phyloP scores from a whole-genome alignment of 2,888 invertebrate species.

The Bembecia ichneumoniformis region DNA sequence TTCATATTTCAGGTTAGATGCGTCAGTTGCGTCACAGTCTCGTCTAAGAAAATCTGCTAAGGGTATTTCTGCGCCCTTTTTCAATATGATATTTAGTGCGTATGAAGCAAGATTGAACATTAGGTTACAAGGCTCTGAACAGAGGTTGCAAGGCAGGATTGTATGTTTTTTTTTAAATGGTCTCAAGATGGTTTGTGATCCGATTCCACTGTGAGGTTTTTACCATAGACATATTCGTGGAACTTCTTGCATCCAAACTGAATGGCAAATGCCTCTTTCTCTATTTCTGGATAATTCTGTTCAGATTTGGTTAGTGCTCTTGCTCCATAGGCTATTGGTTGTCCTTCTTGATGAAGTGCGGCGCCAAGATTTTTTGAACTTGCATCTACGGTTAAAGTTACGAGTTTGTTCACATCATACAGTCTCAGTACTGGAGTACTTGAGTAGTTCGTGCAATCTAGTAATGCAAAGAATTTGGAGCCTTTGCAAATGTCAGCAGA shows the following conservation, averaged over 20 bases:
- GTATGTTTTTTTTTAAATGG: slow-evolving; percentile 8
- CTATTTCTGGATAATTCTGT: slow-evolving; percentile 7
- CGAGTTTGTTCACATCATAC: slow-evolving; percentile 6
- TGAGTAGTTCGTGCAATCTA: slow-evolving; percentile 5
- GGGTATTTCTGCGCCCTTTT: slow-evolving; percentile 9
- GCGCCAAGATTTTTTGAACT: neutral
- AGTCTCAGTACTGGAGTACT: slow-evolving; percentile 1
- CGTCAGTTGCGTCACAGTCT: slow-evolving; percentile 7
- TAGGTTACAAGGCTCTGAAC: too few species aligned
- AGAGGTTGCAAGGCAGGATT: slow-evolving; percentile 7
- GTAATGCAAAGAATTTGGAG: slow-evolving; percentile 3
- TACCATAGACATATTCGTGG: slow-evolving; percentile 11
- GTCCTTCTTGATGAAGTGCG: slow-evolving; percentile 10
- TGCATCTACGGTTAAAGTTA: slow-evolving; percentile 3
- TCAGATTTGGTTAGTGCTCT: slow-evolving; percentile 5
- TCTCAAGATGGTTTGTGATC: slow-evolving; percentile 10
- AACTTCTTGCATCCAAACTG: slow-evolving; percentile 10
- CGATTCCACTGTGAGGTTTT: slow-evolving; percentile 9
- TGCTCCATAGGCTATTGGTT: slow-evolving; percentile 9
- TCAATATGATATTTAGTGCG: slow-evolving; percentile 8
- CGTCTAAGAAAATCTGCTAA: slow-evolving; percentile 7
- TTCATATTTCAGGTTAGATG: slow-evolving; percentile 10
- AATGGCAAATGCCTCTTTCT: slow-evolving; percentile 6
- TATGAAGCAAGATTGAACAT: slow-evolving; percentile 6
- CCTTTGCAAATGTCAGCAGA: slow-evolving; percentile 4